These are phyloP conservation scores for Sebastes minor DNA, from an alignment of 2,797 vertebrate genomes.

Conservation along the genomic window DNA sequence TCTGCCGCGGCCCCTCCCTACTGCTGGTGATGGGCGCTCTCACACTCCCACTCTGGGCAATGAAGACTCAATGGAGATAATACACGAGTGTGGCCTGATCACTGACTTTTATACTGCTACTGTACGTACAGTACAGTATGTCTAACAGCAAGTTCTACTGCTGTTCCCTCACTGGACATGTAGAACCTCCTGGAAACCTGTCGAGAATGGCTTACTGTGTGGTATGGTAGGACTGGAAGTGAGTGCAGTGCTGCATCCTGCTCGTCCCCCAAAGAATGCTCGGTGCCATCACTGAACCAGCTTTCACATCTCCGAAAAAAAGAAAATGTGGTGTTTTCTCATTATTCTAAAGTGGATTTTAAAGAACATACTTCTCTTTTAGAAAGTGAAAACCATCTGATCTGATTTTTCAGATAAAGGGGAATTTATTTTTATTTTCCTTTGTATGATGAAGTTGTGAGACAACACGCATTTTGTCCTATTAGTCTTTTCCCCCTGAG, in stretches of 20 bases:
- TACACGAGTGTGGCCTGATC: conserved; percentile 66
- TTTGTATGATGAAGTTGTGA: conserved; percentile 68
- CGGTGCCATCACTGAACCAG: conserved; percentile 85
- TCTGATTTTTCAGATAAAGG: conserved; percentile 59
- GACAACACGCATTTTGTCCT: conserved; percentile 40
- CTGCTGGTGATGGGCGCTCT: conserved; percentile 78
- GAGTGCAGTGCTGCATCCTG: conserved; percentile 84
- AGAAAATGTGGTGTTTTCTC: conserved; percentile 74
- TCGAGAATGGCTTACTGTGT: conserved; percentile 66
- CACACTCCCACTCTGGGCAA: conserved; percentile 69
- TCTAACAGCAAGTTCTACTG: conserved; percentile 77
- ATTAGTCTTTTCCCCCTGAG: conserved; percentile 41
- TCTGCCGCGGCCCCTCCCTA: conserved; percentile 59
- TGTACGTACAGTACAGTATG: conserved; percentile 54
- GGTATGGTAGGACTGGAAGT: conserved; percentile 75
- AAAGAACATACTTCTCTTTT: conserved; percentile 68
- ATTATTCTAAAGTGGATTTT: conserved; percentile 77
- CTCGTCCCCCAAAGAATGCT: conserved; percentile 91
- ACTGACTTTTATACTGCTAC: conserved; percentile 58
- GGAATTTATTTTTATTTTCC: conserved; percentile 82
- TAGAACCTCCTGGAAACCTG: conserved; percentile 76
- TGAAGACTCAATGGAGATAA: conserved; percentile 95
- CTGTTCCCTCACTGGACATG: conserved; percentile 83
- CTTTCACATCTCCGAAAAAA: conserved; percentile 66
- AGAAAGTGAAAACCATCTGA: conserved; percentile 48